phyloP scores from a whole-genome alignment of 2,797 vertebrate genomes.

The Leptoclinus maculatus region DNA sequence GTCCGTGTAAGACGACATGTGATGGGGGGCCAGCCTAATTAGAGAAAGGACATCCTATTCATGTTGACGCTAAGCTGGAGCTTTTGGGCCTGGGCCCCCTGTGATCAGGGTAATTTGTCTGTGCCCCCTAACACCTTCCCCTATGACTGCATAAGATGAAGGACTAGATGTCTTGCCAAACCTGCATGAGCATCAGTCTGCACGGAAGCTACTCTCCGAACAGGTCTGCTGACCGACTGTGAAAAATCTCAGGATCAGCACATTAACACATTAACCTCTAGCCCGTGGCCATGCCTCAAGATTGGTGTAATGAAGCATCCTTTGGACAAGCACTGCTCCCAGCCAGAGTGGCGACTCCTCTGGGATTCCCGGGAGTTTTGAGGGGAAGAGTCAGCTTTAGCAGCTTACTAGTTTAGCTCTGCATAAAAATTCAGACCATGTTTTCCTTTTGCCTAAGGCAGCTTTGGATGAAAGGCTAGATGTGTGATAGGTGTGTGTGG shows the following conservation, averaged over 20 bases:
- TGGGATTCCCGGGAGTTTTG: conserved; percentile 6
- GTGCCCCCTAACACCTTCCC: conserved; percentile 35
- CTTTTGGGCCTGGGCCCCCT: conserved; percentile 30
- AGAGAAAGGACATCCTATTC: conserved; percentile 58
- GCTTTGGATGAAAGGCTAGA: conserved; percentile 13
- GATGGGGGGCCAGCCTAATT: conserved; percentile 53
- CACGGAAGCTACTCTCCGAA: not conserved
- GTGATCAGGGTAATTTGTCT: conserved; percentile 68
- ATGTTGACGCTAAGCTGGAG: conserved; percentile 50
- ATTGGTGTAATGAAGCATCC: conserved; percentile 44
- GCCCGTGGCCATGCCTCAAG: conserved; percentile 31
- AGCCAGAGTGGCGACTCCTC: not conserved
- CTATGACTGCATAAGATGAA: conserved; percentile 43
- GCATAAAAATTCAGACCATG: conserved; percentile 31
- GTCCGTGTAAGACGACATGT: conserved; percentile 41
- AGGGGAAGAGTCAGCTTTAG: conserved; percentile 5
- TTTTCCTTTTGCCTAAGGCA: conserved; percentile 33
- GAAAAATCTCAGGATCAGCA: conserved; percentile 47
- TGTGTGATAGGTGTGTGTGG: not conserved
- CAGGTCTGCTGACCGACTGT: conserved; percentile 40
- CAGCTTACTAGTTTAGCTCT: conserved; percentile 16
- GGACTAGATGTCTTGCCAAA: conserved; percentile 34
- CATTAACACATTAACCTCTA: conserved; percentile 50
- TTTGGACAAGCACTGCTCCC: conserved; percentile 14
- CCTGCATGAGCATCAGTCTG: not conserved